A percentile compares a stretch with the other conserved stretches of the same genome.
phyloP scores from a whole-genome alignment of 2,797 vertebrate genomes.

The Vultur gryphus region DNA sequence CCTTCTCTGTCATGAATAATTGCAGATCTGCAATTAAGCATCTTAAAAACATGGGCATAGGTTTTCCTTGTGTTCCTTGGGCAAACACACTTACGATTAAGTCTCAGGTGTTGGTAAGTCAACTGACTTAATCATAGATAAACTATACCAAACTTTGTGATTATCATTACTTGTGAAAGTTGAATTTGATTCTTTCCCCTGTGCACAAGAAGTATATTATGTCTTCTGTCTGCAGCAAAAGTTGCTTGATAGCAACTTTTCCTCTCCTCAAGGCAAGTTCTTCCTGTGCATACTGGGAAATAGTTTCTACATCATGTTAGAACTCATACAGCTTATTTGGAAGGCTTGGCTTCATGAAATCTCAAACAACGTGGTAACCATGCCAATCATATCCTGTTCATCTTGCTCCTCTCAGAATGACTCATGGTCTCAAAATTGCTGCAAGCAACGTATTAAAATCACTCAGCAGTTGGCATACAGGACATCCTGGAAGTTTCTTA shows the following conservation, averaged over 20 bases:
- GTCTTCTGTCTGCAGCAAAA: not conserved
- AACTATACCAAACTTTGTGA: not conserved
- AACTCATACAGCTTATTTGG: not conserved
- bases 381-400: not conserved
- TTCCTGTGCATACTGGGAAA: not conserved
- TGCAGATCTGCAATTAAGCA: not conserved
- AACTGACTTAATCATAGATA: not conserved
- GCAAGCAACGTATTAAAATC: not conserved
- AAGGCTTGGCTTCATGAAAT: not conserved
- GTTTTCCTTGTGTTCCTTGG: not conserved
- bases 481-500: not conserved
- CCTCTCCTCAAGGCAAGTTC: not conserved
- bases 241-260: not conserved
- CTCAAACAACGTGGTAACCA: not conserved
- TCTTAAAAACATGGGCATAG: not conserved
- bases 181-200: not conserved
- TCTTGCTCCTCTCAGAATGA: not conserved
- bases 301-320: not conserved
- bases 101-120: not conserved
- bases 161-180: not conserved
- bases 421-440: not conserved
- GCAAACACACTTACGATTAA: not conserved
- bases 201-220: not conserved
- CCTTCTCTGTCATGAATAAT: not conserved
- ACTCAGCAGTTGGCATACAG: not conserved